These are phyloP conservation scores for Dendroctonus valens DNA, from an alignment of 1,140 invertebrate genomes.

Conservation along the genomic window DNA sequence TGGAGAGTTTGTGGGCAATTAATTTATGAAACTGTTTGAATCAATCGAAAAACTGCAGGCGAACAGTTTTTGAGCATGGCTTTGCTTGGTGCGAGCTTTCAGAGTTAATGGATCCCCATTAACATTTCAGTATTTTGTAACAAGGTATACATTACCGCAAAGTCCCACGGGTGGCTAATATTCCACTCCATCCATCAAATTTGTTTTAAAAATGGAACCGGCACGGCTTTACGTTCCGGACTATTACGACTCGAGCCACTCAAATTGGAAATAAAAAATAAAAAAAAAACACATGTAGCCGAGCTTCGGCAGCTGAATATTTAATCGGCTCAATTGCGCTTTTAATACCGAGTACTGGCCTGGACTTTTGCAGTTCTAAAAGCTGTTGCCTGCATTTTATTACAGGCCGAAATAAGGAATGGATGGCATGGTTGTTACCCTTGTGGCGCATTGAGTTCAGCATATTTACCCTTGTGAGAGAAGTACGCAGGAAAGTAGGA, in stretches of 20 bases:
- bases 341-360: no score
- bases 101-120: constrained; percentile 37
- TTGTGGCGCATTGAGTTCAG: no score
- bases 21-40: no score
- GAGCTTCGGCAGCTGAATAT: constrained; percentile 16
- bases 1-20: no score
- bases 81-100: constrained; percentile 13
- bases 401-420: no score
- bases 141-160: constrained; percentile 32
- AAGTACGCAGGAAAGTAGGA: no score
- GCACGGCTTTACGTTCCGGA: constrained; percentile 1
- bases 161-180: constrained; percentile 28
- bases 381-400: no score
- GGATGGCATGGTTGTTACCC: no score
- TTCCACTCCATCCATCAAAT: constrained; percentile 37
- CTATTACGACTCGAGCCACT: constrained; percentile 3
- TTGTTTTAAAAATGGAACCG: constrained; percentile 33
- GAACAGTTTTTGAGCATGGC: no score
- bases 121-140: constrained; percentile 35
- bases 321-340: constrained; percentile 15
- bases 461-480: no score
- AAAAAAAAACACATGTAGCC: constrained; percentile 7
- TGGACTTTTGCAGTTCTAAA: no score
- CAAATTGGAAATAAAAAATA: constrained; percentile 12
- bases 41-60: no score